Evolutionary conservation across 30 jellyfish, hydroid and myxozoan genomes (phyloP).

Genomic region (Nemopilema nomurai): DNA sequence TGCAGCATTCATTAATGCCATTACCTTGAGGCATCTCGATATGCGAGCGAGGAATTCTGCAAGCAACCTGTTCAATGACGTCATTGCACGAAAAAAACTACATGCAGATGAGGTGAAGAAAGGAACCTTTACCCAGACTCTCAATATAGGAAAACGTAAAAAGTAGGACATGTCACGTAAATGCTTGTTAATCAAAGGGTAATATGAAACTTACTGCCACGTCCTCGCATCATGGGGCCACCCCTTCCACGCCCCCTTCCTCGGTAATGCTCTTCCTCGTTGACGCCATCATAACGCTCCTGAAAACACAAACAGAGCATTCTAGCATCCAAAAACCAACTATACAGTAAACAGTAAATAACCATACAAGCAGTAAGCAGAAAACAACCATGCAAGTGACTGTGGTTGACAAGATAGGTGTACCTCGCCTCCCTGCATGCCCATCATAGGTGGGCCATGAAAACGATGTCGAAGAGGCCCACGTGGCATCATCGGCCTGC

Average conservation of each 20-base stretch:
- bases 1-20: too few relatives aligned
- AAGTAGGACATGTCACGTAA: not conserved
- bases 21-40: too few relatives aligned
- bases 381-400: not conserved
- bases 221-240: slow-evolving; percentile 40
- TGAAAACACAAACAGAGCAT: not conserved
- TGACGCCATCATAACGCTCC: slow-evolving; percentile 13
- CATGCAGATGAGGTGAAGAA: not conserved
- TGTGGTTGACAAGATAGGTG: not conserved
- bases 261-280: slow-evolving; percentile 20
- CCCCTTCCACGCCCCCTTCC: slow-evolving; percentile 79
- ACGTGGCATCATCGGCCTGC: slow-evolving; percentile 66
- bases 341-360: not conserved
- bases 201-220: slow-evolving; percentile 39
- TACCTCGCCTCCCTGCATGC: slow-evolving; percentile 53
- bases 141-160: too few relatives aligned
- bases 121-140: too few relatives aligned
- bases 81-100: too few relatives aligned
- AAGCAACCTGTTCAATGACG: too few relatives aligned
- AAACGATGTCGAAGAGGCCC: slow-evolving; percentile 52
- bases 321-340: not conserved
- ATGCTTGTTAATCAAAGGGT: not conserved
- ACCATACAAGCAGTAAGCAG: not conserved
- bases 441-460: slow-evolving; percentile 62
- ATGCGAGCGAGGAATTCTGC: too few relatives aligned